Base-by-base conservation (phyloP, 2,113 vertebrate species). In the Syngnathus scovelli region DNA sequence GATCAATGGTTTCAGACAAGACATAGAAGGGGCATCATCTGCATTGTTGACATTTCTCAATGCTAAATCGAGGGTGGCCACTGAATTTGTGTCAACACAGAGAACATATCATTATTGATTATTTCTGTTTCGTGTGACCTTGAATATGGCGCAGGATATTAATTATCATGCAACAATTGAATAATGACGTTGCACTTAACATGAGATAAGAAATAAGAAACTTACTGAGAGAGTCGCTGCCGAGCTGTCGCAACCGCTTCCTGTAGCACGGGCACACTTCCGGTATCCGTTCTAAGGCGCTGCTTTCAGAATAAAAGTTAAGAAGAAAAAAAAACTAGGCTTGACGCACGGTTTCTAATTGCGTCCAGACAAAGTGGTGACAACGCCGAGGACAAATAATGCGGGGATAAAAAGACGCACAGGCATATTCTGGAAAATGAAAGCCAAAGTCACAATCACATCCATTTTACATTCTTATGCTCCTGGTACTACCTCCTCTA, bases 221-320 rank as follows among this genome's bases (percentile, higher is more conserved):
- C 85, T 85, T 74, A 89, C 88, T 58, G 2, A 59, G 67, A 23
- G 15, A 56, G 51, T 11, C 27, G 1, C 5, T 7, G 56, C 21
- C 18, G 19, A 19, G 27, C 72, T 54, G 55, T 72, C 51, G 59
- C 41, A 15, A 13, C 12, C 19, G 33, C 41, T 85, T 85, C 82
- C 78, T 67, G 74, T 71, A 23, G 75, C 64, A 36, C 1, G 43
- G 21, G 18, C 65, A 21, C 37, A 67, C 67, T 78, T 83, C 82
- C 77, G 80, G 5, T 55, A 58, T 55, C 48, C 19, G 23, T 7
- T 65, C 19, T 23, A 21, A 6, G 11, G 4, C 2, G 0, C 9
- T 1, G 39, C 70, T 60, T 85, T 83, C 78, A 84, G 37, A 86
- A 79, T 80, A 83, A 85, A 76, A 33, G 1, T 7, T 6, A 16